Conservation (phyloP, 2,888 invertebrate genomes). For the Ceriagrion tenellum region DNA sequence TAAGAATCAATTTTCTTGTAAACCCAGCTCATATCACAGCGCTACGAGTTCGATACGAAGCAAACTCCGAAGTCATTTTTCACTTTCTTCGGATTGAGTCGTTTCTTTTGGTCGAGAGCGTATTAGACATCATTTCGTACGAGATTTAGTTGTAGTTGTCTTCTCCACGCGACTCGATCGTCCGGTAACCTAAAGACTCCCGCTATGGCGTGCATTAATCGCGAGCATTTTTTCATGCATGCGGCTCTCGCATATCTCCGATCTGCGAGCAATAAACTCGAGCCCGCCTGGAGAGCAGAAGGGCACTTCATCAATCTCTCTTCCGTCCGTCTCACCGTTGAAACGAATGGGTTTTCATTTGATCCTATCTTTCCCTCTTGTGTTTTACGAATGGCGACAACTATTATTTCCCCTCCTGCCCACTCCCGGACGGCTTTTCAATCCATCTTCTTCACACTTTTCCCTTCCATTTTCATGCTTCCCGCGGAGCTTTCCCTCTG, state of each 20-base stretch:
- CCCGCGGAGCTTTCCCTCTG: slow-evolving; percentile 39
- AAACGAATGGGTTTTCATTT: slow-evolving; percentile 5
- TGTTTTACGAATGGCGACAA: slow-evolving; percentile 18
- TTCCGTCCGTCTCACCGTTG: not conserved
- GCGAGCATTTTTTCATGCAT: not conserved
- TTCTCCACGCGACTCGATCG: not conserved
- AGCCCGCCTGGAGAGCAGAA: not conserved
- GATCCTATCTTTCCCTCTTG: slow-evolving; percentile 8
- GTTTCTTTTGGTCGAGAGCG: not conserved
- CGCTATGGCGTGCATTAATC: not conserved
- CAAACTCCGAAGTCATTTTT: not conserved
- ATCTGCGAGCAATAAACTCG: not conserved
- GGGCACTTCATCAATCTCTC: not conserved
- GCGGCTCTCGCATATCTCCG: not conserved
- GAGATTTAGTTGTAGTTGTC: not conserved
- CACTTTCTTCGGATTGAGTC: not conserved
- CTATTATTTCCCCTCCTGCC: not conserved
- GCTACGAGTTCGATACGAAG: not conserved
- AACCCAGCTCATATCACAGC: too few species aligned
- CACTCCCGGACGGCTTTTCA: not conserved
- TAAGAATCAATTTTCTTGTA: too few species aligned
- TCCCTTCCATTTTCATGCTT: slow-evolving; percentile 32
- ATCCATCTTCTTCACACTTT: not conserved
- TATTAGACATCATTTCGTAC: not conserved
- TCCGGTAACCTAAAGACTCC: not conserved